These are phyloP conservation scores for Temnothorax unifasciatus DNA, from an alignment of 2,888 invertebrate species.

Conservation along the genomic window DNA sequence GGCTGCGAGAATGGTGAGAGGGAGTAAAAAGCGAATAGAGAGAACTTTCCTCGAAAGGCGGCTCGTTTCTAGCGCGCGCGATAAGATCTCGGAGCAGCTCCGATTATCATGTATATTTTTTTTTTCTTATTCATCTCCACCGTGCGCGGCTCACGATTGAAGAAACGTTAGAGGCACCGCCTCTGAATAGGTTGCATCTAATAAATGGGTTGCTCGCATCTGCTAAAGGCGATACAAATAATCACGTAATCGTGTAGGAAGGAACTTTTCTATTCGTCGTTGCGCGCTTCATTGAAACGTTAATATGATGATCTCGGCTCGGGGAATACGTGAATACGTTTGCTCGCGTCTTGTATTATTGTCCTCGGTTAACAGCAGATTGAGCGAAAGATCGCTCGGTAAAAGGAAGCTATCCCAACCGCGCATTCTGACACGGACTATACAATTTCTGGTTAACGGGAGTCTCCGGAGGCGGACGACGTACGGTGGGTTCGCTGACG, in stretches of 20 bases:
- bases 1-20: background rate
- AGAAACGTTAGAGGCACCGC: background rate
- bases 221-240: background rate
- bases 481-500: constrained; percentile 29
- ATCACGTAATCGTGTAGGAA: background rate
- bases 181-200: background rate
- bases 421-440: constrained; percentile 17
- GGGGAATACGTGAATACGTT: background rate
- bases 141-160: background rate
- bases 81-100: background rate
- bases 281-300: background rate
- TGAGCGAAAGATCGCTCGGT: background rate
- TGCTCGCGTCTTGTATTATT: background rate
- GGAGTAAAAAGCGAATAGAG: constrained; percentile 23
- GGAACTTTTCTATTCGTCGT: constrained; percentile 12
- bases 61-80: background rate
- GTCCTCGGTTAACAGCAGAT: background rate
- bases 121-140: background rate
- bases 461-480: constrained; percentile 32
- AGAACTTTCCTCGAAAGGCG: constrained; percentile 5
- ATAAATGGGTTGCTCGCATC: background rate
- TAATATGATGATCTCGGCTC: background rate
- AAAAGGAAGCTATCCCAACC: constrained; percentile 30
- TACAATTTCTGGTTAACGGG: constrained; percentile 47
- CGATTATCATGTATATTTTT: background rate